Percentiles rank a stretch among this genome's conserved stretches.
Conservation (phyloP, 2,888 invertebrate species). For the Ichneumon xanthorius region DNA sequence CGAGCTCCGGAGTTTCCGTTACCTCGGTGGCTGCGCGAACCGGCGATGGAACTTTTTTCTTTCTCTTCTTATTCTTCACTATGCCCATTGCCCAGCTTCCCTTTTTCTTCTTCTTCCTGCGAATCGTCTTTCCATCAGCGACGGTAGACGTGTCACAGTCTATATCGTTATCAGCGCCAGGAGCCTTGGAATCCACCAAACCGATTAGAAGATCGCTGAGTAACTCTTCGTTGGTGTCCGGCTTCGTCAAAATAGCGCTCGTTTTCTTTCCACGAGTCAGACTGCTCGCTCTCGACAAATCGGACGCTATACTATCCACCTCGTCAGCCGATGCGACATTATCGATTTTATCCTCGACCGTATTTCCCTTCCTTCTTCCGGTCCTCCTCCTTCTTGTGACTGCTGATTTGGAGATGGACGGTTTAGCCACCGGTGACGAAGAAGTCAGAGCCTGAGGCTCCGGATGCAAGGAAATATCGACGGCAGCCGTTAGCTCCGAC, state of each 20-base stretch:
- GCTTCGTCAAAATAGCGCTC: slow-evolving; percentile 38
- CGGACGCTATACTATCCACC: slow-evolving; percentile 77
- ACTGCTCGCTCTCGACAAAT: slow-evolving; percentile 77
- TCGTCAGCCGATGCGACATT: slow-evolving; percentile 73
- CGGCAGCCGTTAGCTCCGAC: slow-evolving; percentile 77
- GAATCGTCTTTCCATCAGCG: slow-evolving; percentile 77
- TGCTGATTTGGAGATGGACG: slow-evolving; percentile 13
- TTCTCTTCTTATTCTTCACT: slow-evolving; percentile 77
- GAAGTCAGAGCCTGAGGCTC: slow-evolving; percentile 68
- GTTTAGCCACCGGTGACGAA: slow-evolving; percentile 49
- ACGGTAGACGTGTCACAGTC: slow-evolving; percentile 41
- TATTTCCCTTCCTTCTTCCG: slow-evolving; percentile 49
- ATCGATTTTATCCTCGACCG: slow-evolving; percentile 59
- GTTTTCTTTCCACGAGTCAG: slow-evolving; percentile 64
- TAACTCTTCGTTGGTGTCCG: slow-evolving; percentile 73
- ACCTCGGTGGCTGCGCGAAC: slow-evolving; percentile 25
- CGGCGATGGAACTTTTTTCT: slow-evolving; percentile 61
- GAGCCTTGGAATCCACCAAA: slow-evolving; percentile 66
- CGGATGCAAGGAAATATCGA: slow-evolving; percentile 79
- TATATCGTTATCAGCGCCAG: slow-evolving; percentile 71
- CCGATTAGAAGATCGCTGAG: slow-evolving; percentile 74
- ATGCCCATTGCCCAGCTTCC: slow-evolving; percentile 67
- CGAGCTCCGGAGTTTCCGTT: slow-evolving; percentile 12
- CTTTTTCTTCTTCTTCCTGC: slow-evolving; percentile 70
- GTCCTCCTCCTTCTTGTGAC: slow-evolving; percentile 45